Base-by-base conservation (phyloP, 2,888 invertebrate species). In the Drosophila macrospina region DNA sequence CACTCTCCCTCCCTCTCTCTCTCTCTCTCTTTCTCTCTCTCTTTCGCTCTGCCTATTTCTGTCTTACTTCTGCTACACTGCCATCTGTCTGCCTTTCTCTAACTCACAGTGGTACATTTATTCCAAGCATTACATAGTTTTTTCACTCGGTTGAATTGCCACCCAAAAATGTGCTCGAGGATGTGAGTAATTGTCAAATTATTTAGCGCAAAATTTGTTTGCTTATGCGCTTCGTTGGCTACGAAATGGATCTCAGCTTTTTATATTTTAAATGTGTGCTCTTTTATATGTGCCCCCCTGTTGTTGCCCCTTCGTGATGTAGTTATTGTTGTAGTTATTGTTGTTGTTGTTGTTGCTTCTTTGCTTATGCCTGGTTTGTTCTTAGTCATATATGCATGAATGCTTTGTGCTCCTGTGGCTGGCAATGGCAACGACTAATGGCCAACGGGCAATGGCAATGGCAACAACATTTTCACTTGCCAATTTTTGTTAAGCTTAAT, bases 181-280 rank as follows among this genome's bases (percentile, higher is more conserved):
- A 91, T 89, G 90, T 90, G 90, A 91, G 90, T 91, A 90, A 90
- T 91, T 91, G 91, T 91, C 90, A 91, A 91, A 91, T 91, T 91
- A 91, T 91, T 91, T 91, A 91, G 91, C 90, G 90, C 88, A 91
- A 91, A 90, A 87, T 91, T 91, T 91, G 91, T 91, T 91, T 91
- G 91, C 87, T 84, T 91, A 80, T 87, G 78, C 90, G 90, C 88
- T 90, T 83, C 90, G 91, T 78, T 90, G 89, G 84, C 78, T 82
- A 56, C 80, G 76, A 86, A 90, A 91, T 87, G 91, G 89, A 89
- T 86, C 81, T 77, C 76, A 76, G 80, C 78, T 77, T 74, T 71
- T 74, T 69, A 61, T 66, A 64, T 68, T 74, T 70, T 32, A 68
- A 59, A 48, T 72, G 45, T 67, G 52, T 16, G 42, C 39, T 37